Evolutionary conservation across 2,113 vertebrate species (phyloP), one percentile per base, ranked within the genome.

Genomic region (Sander lucioperca): DNA sequence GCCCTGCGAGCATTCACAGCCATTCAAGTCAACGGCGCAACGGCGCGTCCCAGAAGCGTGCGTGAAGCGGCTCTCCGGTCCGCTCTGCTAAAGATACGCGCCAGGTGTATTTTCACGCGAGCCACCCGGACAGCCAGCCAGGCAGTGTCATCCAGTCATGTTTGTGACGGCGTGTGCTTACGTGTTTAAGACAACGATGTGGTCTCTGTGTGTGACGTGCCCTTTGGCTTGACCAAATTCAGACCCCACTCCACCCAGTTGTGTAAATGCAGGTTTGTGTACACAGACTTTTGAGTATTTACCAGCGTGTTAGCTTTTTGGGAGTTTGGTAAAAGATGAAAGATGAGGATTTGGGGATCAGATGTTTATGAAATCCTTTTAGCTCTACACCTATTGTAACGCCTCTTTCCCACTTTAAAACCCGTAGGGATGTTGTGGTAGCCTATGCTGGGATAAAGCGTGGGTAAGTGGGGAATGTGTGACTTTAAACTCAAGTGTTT

Each of bases 401-500:
- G 2, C 61, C 74, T 82, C 21, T 47, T 45, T 2, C 71, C 6
- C 25, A 25, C 33, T 78, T 72, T 10, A 14, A 70, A 77, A 63
- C 18, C 56, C 18, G 14, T 6, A 70, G 13, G 53, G 25, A 65
- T 50, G 56, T 53, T 23, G 19, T 15, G 11, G 18, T 21, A 25
- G 25, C 25, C 25, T 25, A 11, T 23, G 19, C 48, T 45, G n/a
- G 51, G 39, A 86, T 81, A 8, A 58, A 79, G 58, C 14, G 1
- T 43, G 43, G 36, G 74, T 6, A 48, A 77, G 74, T 48, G 51
- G 18, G 58, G 43, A 78, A 80, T 36, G 50, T 86, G 62, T 85
- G 48, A 70, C 58, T 79, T 77, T 82, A 18, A 74, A 70, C 25
- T 74, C 18, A 13, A 84, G 79, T 39, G 30, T 80, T 58, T 79